phyloP scores from a whole-genome alignment of 1,140 invertebrate genomes.

The Chionoecetes opilio region DNA sequence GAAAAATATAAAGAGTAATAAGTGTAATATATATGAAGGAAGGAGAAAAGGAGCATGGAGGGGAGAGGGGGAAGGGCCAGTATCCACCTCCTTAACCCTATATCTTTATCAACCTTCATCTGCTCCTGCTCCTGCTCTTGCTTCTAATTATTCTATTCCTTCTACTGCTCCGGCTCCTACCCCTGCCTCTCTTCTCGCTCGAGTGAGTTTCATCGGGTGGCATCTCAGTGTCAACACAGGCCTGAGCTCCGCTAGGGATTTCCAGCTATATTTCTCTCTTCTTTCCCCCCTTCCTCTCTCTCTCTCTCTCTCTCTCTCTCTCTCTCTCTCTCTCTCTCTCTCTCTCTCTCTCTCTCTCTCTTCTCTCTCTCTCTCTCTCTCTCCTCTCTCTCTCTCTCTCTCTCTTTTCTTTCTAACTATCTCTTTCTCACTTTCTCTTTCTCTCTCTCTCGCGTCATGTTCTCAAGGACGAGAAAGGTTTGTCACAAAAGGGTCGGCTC shows the following conservation, averaged over 20 bases:
- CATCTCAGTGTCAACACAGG: background rate
- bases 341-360: background rate
- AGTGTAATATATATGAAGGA: background rate
- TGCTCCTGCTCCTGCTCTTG: background rate
- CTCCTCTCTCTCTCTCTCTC: too few relatives aligned
- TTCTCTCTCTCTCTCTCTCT: too few relatives aligned
- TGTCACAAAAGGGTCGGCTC: too few relatives aligned
- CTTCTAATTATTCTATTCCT: too few relatives aligned
- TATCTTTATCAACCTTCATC: background rate
- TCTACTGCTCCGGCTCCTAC: too few relatives aligned
- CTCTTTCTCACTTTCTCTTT: too few relatives aligned
- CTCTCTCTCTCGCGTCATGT: too few relatives aligned
- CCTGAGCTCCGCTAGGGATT: background rate
- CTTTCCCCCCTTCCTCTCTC: background rate
- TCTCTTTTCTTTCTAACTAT: too few relatives aligned
- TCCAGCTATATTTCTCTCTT: background rate
- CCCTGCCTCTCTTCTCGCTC: background rate
- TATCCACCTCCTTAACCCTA: background rate
- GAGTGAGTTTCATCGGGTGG: background rate
- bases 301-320: conserved; percentile 27
- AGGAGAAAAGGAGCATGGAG: background rate
- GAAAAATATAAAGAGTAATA: too few relatives aligned
- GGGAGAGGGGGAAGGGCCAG: background rate
- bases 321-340: conserved; percentile 16
- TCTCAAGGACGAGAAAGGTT: too few relatives aligned